Conservation (phyloP, 2,797 vertebrate species). For the Sphaeramia orbicularis region DNA sequence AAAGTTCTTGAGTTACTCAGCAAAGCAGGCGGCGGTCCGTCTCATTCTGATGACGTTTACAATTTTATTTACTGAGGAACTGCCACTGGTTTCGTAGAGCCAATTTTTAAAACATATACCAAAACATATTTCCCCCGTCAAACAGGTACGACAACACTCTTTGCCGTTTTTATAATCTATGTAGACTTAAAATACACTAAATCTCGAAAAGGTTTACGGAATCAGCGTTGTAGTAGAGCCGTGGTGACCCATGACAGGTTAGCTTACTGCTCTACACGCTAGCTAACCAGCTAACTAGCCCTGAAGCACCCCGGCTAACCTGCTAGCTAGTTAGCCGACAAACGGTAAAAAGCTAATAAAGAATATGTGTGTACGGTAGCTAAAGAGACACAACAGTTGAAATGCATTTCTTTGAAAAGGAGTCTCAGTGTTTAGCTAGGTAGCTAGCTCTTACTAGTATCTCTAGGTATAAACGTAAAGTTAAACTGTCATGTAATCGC, state of each 20-base stretch:
- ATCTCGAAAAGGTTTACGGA: neutral
- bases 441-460: too few relatives aligned
- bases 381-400: too few relatives aligned
- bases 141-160: conserved; percentile 73
- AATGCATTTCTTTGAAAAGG: too few relatives aligned
- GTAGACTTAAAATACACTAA: neutral
- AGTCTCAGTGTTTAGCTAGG: too few relatives aligned
- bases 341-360: too few relatives aligned
- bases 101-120: conserved; percentile 12
- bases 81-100: conserved; percentile 56
- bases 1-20: conserved; percentile 30
- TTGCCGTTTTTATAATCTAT: neutral
- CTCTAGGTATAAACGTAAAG: too few relatives aligned
- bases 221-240: conserved; percentile 35
- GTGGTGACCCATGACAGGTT: conserved; percentile 64
- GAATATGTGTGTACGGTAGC: too few relatives aligned
- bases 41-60: conserved; percentile 72
- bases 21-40: conserved; percentile 32
- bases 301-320: neutral
- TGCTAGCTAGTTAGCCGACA: too few relatives aligned
- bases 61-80: conserved; percentile 68
- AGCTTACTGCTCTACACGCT: conserved; percentile 49
- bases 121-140: conserved; percentile 36
- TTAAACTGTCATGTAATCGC: too few relatives aligned
- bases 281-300: conserved; percentile 54